A percentile compares a stretch with the other conserved stretches of the same genome.
Evolutionary conservation across 92 coral and sea anemone species (phyloP).

Genomic region (Bergia sp.): DNA sequence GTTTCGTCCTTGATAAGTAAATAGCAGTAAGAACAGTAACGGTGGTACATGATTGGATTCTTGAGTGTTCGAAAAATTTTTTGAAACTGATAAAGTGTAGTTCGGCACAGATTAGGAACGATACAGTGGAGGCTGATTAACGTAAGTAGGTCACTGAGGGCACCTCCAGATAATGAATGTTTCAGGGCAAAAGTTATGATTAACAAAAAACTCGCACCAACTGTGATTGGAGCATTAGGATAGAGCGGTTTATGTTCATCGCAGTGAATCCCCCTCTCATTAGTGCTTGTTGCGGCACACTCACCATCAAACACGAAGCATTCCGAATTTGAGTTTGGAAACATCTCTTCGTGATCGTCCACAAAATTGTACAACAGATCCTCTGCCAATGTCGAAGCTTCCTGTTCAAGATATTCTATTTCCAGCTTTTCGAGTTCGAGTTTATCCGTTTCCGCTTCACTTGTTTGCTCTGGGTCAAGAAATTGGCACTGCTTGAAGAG

Average conservation of each 20-base stretch:
- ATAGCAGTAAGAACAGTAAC: slow-evolving; percentile 60
- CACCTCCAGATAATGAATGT: slow-evolving; percentile 61
- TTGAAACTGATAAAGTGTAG: slow-evolving; percentile 55
- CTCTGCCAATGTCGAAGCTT: slow-evolving; percentile 34
- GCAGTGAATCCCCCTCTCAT: slow-evolving; percentile 3
- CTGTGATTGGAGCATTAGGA: slow-evolving; percentile 59
- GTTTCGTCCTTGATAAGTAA: slow-evolving; percentile 57
- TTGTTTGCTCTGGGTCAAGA: too few species aligned
- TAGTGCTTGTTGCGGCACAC: neutral
- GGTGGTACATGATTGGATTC: slow-evolving; percentile 63
- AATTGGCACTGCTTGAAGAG: too few species aligned
- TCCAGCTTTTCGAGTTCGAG: neutral
- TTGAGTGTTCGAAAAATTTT: slow-evolving; percentile 55
- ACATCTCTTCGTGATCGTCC: slow-evolving; percentile 49
- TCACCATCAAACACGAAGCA: slow-evolving; percentile 44
- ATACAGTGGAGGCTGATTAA: slow-evolving; percentile 65
- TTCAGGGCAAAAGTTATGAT: slow-evolving; percentile 61
- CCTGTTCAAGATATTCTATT: slow-evolving; percentile 5
- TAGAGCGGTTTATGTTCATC: slow-evolving; percentile 61
- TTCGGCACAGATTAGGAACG: slow-evolving; percentile 59
- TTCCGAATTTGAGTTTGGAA: slow-evolving; percentile 45
- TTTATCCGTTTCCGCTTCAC: too few species aligned
- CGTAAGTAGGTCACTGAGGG: slow-evolving; percentile 57
- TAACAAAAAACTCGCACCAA: slow-evolving; percentile 58
- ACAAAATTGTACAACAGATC: slow-evolving; percentile 42